Percentiles rank a stretch among this genome's conserved stretches.
These are phyloP conservation scores for Leptocoma aspasia DNA, from an alignment of 2,113 vertebrate species.

Conservation along the genomic window DNA sequence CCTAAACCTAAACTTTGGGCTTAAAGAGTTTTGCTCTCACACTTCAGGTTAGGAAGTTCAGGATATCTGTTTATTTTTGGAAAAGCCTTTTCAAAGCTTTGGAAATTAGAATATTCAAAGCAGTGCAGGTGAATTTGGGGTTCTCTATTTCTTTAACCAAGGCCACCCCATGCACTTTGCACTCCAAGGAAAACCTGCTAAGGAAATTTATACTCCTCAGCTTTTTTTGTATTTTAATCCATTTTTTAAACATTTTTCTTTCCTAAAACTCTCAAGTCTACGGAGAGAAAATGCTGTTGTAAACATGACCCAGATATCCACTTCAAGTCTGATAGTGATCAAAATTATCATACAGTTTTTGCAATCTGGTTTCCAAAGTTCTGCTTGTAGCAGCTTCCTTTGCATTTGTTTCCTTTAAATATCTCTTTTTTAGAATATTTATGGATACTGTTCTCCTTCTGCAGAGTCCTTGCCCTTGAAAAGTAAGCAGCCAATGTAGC, in stretches of 20 bases:
- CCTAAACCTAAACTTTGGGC: background rate
- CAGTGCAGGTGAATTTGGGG: background rate
- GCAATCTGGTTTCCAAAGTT: conserved; percentile 13
- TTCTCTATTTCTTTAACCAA: background rate
- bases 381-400: background rate
- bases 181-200: background rate
- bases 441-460: conserved; percentile 6
- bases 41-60: background rate
- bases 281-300: background rate
- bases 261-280: background rate
- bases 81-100: background rate
- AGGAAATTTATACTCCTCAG: background rate
- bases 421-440: conserved; percentile 40
- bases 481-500: background rate
- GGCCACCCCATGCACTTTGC: background rate
- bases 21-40: background rate
- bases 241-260: background rate
- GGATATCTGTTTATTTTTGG: background rate
- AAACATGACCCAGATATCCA: conserved; percentile 40
- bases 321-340: conserved; percentile 8
- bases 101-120: background rate
- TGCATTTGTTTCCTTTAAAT: conserved; percentile 5
- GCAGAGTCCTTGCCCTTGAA: background rate
- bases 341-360: conserved; percentile 9
- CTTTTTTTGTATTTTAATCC: background rate